Conservation (phyloP, 2,797 vertebrate species). For the Pangasius sanitwongsei region DNA sequence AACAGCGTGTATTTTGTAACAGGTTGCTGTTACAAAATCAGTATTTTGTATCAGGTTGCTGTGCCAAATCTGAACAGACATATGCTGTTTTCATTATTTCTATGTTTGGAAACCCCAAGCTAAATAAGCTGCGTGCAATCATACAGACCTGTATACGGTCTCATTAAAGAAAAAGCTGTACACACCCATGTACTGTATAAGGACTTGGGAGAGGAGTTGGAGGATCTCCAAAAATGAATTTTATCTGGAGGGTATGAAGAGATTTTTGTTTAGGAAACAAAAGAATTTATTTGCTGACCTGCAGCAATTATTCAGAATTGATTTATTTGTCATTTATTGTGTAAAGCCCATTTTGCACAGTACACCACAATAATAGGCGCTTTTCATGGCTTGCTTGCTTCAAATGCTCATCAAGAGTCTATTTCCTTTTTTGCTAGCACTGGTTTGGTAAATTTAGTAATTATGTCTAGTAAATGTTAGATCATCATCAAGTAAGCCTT, state of each 20-base stretch:
- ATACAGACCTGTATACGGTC: neutral
- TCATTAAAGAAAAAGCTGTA: neutral
- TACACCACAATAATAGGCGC: neutral
- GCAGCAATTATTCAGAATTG: neutral
- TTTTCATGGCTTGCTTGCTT: neutral
- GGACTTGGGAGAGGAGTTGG: neutral
- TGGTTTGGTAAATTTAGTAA: neutral
- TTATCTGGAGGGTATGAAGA: neutral
- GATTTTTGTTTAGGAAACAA: conserved; percentile 9
- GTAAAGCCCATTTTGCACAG: neutral
- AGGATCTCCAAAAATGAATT: neutral
- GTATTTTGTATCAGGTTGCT: neutral
- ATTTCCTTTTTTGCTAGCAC: neutral
- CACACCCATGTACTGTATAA: neutral
- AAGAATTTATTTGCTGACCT: neutral
- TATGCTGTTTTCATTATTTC: neutral
- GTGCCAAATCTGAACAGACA: neutral
- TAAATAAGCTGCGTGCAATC: neutral
- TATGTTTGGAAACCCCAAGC: neutral
- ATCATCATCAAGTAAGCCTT: neutral
- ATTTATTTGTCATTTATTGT: neutral
- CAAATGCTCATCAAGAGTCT: neutral
- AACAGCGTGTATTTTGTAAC: too few species aligned
- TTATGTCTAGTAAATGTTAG: neutral
- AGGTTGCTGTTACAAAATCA: too few species aligned